A percentile compares a stretch with the other conserved stretches of the same genome.
Evolutionary conservation across 2,797 vertebrate genomes (phyloP).

Genomic region (Telmatherina bonti): DNA sequence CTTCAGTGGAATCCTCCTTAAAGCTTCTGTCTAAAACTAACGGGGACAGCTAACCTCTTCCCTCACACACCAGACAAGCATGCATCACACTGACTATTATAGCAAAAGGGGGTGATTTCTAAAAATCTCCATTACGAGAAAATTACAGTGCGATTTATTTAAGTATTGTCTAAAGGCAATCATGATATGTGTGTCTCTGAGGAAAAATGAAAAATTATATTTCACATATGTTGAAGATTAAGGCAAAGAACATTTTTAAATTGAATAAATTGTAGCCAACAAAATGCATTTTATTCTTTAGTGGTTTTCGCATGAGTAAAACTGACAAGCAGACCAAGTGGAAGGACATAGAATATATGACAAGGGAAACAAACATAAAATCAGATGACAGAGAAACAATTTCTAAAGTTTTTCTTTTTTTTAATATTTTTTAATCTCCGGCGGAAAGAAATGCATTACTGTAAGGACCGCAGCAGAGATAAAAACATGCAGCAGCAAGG

Average conservation of each 20-base stretch:
- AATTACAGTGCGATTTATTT: constrained; percentile 69
- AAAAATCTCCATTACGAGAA: constrained; percentile 58
- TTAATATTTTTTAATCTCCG: neutral
- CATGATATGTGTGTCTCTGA: constrained; percentile 46
- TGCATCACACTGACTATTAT: constrained; percentile 73
- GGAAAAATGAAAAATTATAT: neutral
- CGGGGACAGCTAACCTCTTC: constrained; percentile 81
- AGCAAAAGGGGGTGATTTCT: constrained; percentile 49
- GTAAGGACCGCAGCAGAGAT: constrained; percentile 6
- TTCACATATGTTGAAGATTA: neutral
- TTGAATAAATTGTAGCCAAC: constrained; percentile 1
- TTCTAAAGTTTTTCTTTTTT: neutral
- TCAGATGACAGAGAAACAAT: neutral
- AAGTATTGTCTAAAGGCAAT: constrained; percentile 64
- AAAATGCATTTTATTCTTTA: constrained; percentile 8
- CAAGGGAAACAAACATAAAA: constrained; percentile 7
- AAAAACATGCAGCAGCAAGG: constrained; percentile 38
- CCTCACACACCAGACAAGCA: constrained; percentile 61
- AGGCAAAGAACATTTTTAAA: neutral
- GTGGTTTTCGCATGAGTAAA: neutral
- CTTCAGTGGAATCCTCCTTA: constrained; percentile 72
- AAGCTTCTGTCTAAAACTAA: constrained; percentile 71
- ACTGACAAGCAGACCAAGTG: constrained; percentile 7
- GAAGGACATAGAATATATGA: neutral
- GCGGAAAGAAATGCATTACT: neutral